Base-by-base conservation (phyloP, 2,888 invertebrate species). In the Sinhomidia bicolor region DNA sequence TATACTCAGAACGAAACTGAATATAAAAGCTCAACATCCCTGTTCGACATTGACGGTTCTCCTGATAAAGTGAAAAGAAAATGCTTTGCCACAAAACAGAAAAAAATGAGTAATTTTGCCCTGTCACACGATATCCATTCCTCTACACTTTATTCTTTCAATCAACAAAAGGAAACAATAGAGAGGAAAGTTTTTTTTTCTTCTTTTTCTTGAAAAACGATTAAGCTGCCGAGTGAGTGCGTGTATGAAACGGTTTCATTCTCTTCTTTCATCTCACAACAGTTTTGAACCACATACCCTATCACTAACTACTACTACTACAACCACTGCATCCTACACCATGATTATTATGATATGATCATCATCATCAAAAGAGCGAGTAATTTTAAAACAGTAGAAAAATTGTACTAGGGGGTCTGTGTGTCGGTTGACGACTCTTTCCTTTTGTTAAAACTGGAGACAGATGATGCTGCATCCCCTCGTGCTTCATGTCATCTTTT, bases 151-250 rank as follows among this genome's bases (percentile, higher is more conserved):
- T 65, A 47, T 60, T 68, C 32, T 57, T 41, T 74, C 29, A n/a
- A n/a, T 65, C 65, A 29, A 74, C 83, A 74, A 83, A 83, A 74
- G 74, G 74, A 62, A 60, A 82, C 74, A 83, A 83, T 65, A 23
- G 74, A 57, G 82, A 82, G 17, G 83, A 83, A 83, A 83, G 83
- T 83, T 82, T 68, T 83, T 57, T n/a, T n/a, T n/a, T n/a, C n/a
- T n/a, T n/a, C n/a, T n/a, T n/a, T n/a, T n/a, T n/a, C 51, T 83
- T 54, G 23, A 74, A 71, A 83, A 71, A 26, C 29, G 74, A 74
- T 54, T 65, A 65, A 32, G 54, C 47, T 60, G 71, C 17, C 20
- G 57, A 51, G 74, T 74, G 57, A 44, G 36, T 74, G 83, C 71
- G 57, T 71, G 68, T 44, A 36, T 26, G 74, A 71, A 83, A 83